A percentile compares a stretch with the other conserved stretches of the same genome.
These are phyloP conservation scores for Isotomurus palustris DNA, from an alignment of 2,888 invertebrate genomes.

Conservation along the genomic window DNA sequence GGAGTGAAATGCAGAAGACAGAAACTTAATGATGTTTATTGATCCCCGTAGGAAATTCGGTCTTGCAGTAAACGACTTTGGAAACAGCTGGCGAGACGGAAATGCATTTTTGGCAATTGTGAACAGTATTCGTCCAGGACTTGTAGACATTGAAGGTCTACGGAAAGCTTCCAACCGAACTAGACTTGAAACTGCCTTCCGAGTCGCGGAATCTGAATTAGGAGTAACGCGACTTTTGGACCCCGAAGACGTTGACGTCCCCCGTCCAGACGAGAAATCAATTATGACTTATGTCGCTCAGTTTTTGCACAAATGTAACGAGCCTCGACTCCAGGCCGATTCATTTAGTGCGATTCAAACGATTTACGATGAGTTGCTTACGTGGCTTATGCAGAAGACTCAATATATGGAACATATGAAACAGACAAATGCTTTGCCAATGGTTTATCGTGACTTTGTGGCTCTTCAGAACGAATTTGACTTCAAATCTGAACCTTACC, in stretches of 20 bases:
- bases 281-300: conserved; percentile 99
- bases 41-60: conserved; percentile 65
- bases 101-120: conserved; percentile 92
- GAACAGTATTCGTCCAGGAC: conserved; percentile 87
- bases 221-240: conserved; percentile 88
- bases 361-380: conserved; percentile 72
- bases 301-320: conserved; percentile 74
- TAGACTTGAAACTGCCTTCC: conserved; percentile 86
- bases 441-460: conserved; percentile 75
- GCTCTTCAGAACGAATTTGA: conserved; percentile 73
- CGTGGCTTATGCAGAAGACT: conserved; percentile 77
- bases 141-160: conserved; percentile 81
- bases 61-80: conserved; percentile 73
- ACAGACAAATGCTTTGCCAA: conserved; percentile 67
- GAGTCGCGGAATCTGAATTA: conserved; percentile 82
- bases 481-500: conserved; percentile 65
- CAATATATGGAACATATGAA: conserved; percentile 71
- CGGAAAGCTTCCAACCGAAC: conserved; percentile 70
- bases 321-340: conserved; percentile 46
- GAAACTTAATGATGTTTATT: too few species aligned
- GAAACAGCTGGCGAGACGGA: conserved; percentile 54
- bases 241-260: conserved; percentile 92
- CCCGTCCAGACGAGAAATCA: conserved; percentile 92
- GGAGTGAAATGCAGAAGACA: neutral
- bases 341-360: conserved; percentile 67